Base-by-base conservation (phyloP, 2,113 vertebrate species). In the Progne subis region DNA sequence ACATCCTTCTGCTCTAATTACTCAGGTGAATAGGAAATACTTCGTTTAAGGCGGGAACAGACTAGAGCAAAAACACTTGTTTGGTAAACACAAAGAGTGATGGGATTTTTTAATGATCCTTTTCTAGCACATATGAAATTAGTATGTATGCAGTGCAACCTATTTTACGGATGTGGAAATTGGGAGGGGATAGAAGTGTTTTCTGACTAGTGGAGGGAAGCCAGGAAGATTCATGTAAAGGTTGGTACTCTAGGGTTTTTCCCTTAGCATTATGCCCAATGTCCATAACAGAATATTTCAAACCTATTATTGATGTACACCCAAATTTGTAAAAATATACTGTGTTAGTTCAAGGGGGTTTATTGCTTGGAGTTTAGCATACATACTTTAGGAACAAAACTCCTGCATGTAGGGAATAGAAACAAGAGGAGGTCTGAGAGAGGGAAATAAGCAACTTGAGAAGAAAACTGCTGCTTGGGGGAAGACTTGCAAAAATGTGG, bases 1-100 rank as follows among this genome's bases (percentile, higher is more conserved):
- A 47, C 96, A 86, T 97, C 97, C 94, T 98, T 98, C 98, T 98
- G 98, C 98, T 98, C 98, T 98, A 98, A 97, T 98, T 98, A 97
- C 94, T 96, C 79, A 98, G 96, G 97, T 98, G 98, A 98, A 98
- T 98, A 96, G 98, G 93, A 97, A 96, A 97, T 96, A 97, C 97
- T 98, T 97, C 69, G 79, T 97, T 94, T 94, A 95, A 98, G 98
- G 98, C 96, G 95, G 91, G 98, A 98, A 98, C 96, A 94, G 94
- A 86, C 89, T 97, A 96, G 96, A 96, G 97, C 94, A 93, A 98
- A 98, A 98, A 97, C 97, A 98, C 87, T 98, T 98, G 97, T 98
- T 98, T 98, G 97, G 97, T 98, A 98, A 98, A 98, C 96, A 97
- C 96, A 97, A 97, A 96, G 97, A 90, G 87, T 68, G 69, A 55